These are phyloP conservation scores for Drosophila recens DNA, from an alignment of 2,888 invertebrate species.

Conservation along the genomic window DNA sequence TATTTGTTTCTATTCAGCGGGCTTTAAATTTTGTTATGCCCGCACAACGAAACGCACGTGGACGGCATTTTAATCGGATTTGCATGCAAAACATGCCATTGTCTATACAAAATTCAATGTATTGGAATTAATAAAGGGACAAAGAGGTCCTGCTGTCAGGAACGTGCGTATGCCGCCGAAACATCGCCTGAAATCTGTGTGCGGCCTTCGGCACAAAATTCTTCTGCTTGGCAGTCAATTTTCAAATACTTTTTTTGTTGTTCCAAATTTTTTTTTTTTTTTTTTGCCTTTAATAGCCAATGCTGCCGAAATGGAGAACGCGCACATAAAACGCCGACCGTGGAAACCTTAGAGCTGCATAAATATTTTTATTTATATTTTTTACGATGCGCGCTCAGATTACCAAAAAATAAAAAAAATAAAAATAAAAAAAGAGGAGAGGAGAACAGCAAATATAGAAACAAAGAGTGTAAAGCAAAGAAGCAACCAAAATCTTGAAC, in stretches of 20 bases:
- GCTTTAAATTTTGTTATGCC: constrained; percentile 35
- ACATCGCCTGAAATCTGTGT: constrained; percentile 48
- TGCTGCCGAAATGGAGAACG: constrained; percentile 39
- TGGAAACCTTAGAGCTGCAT: constrained; percentile 60
- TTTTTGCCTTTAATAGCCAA: constrained; percentile 66
- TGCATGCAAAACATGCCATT: constrained; percentile 65
- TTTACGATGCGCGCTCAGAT: constrained; percentile 42
- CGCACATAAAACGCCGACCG: constrained; percentile 55
- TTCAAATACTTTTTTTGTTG: constrained; percentile 44
- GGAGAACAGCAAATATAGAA: constrained; percentile 6
- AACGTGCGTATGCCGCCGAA: constrained; percentile 19
- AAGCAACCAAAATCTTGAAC: constrained; percentile 28
- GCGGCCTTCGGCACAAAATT: constrained; percentile 58
- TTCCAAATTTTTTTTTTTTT: constrained; percentile 16
- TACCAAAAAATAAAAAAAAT: constrained; percentile 18
- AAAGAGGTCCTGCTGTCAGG: constrained; percentile 17
- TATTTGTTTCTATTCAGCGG: constrained; percentile 1
- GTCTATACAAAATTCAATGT: constrained; percentile 74
- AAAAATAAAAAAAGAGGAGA: constrained; percentile 1
- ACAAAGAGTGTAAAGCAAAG: constrained; percentile 27
- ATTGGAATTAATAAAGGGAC: constrained; percentile 74
- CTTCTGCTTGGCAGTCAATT: constrained; percentile 60
- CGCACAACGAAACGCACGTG: constrained; percentile 32
- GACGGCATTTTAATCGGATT: constrained; percentile 68
- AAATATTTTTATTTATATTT: constrained; percentile 74